Conservation (phyloP, 2,888 invertebrate species). For the Crioceris asparagi region DNA sequence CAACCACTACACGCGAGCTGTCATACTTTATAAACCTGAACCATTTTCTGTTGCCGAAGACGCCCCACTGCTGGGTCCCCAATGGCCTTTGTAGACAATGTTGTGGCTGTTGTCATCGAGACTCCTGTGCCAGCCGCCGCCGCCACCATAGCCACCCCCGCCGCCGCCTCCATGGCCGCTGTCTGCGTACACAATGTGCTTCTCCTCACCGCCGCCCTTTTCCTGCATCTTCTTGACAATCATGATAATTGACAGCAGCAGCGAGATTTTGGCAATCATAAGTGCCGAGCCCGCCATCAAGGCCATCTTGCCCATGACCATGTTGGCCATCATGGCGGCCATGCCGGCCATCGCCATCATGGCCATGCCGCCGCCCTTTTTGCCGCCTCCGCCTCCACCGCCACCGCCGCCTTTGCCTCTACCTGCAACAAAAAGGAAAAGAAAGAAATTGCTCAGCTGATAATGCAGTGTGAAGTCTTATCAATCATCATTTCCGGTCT, state of each 20-base stretch:
- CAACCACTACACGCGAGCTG: conserved; percentile 1
- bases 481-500: too few species aligned
- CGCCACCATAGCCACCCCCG: conserved; percentile 26
- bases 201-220: conserved; percentile 40
- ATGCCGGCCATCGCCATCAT: conserved; percentile 51
- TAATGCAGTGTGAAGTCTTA: too few species aligned
- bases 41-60: conserved; percentile 16
- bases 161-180: conserved; percentile 27
- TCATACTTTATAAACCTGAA: conserved; percentile 21
- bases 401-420: conserved; percentile 42
- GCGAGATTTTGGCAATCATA: conserved; percentile 54
- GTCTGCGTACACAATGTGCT: conserved; percentile 44
- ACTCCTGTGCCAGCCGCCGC: conserved; percentile 45
- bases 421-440: conserved; percentile 29
- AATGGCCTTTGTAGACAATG: conserved; percentile 60
- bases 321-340: conserved; percentile 53
- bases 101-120: conserved; percentile 51
- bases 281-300: conserved; percentile 57
- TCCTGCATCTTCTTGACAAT: conserved; percentile 52
- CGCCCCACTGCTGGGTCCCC: conserved; percentile 8
- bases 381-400: conserved; percentile 18
- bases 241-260: conserved; percentile 49
- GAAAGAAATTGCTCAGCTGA: too few species aligned
- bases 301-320: conserved; percentile 58
- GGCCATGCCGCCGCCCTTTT: conserved; percentile 37